These are phyloP conservation scores for Euzophera pinguis DNA, from an alignment of 2,888 invertebrate genomes.

Conservation along the genomic window DNA sequence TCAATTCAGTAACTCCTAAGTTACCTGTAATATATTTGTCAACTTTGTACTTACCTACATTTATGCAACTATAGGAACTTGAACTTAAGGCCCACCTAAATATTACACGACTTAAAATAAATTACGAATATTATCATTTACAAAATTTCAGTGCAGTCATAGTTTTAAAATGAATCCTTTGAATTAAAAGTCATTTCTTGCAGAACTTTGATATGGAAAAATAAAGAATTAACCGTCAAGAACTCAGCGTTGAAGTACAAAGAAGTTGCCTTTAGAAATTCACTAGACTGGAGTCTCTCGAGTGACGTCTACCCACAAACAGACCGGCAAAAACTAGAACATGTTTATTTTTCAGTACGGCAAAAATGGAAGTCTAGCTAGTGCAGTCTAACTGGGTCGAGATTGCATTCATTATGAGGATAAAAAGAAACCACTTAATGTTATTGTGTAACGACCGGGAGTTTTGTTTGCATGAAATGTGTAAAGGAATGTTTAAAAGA, in stretches of 20 bases:
- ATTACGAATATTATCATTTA: not conserved
- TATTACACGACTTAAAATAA: not conserved
- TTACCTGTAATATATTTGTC: too few relatives aligned
- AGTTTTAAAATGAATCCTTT: constrained; percentile 5
- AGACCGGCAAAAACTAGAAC: constrained; percentile 31
- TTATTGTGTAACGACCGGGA: not conserved
- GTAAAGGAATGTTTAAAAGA: too few relatives aligned
- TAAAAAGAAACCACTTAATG: constrained; percentile 3
- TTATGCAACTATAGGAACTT: too few relatives aligned
- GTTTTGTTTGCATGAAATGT: not conserved
- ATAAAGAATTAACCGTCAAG: constrained; percentile 2
- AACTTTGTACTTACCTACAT: too few relatives aligned
- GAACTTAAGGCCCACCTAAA: not conserved
- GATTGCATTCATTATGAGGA: constrained; percentile 1
- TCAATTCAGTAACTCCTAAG: too few relatives aligned
- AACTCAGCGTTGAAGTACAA: not conserved
- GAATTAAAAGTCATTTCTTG: constrained; percentile 5
- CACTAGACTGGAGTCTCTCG: constrained; percentile 13
- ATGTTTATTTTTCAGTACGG: constrained; percentile 45
- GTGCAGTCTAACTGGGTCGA: constrained; percentile 8
- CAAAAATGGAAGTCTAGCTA: constrained; percentile 17
- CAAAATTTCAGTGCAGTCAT: not conserved
- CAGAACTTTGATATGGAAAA: constrained; percentile 1
- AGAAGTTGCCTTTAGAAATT: constrained; percentile 11
- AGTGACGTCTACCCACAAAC: constrained; percentile 25